Conservation (phyloP, 92 coral and sea anemone species). For the Epizoanthus fatuus region DNA sequence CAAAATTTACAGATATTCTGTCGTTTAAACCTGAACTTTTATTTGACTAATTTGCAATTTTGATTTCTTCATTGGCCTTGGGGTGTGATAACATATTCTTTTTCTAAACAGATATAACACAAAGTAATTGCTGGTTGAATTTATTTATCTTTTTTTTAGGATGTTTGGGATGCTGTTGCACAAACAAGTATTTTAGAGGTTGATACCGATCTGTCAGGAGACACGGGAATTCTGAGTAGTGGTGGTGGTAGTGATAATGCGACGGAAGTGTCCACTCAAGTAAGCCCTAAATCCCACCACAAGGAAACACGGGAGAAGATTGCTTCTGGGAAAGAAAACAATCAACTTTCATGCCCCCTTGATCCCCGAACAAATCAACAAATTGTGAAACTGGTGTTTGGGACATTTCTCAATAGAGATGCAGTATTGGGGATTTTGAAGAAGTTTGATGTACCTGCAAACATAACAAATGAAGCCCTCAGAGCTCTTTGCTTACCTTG, state of each 20-base stretch:
- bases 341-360: neutral
- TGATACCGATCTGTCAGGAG: no score
- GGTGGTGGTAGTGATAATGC: neutral
- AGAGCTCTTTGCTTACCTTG: constrained; percentile 16
- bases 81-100: neutral
- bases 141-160: constrained; percentile 11
- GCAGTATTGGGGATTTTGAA: constrained; percentile 3
- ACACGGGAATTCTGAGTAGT: neutral
- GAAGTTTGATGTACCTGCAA: constrained; percentile 9
- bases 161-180: neutral
- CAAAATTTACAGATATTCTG: no score
- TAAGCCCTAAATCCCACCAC: constrained; percentile 13
- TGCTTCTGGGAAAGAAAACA: constrained; percentile 16
- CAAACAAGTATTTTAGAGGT: no score
- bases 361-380: constrained; percentile 20
- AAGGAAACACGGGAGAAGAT: constrained; percentile 8
- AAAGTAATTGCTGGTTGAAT: neutral
- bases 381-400: neutral
- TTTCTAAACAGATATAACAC: constrained; percentile 13
- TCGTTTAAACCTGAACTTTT: no score
- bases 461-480: constrained; percentile 4
- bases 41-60: no score
- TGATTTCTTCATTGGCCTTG: no score
- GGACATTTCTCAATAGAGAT: neutral
- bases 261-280: neutral